Evolutionary conservation across 2,888 invertebrate genomes (phyloP).

Genomic region (Eilema sororculum): DNA sequence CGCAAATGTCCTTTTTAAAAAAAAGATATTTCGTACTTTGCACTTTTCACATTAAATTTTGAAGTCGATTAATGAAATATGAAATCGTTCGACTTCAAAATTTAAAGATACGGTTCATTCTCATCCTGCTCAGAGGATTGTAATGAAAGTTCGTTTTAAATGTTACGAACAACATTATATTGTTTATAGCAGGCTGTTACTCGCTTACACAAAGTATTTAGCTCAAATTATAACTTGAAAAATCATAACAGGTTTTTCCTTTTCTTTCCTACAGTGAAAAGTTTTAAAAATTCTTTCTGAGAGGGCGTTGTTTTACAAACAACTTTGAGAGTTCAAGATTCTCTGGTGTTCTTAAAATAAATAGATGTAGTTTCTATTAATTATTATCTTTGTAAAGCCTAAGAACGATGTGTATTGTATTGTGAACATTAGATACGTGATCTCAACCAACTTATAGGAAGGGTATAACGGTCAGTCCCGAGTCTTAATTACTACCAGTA

Average conservation of each 20-base stretch:
- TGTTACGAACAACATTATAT: background rate
- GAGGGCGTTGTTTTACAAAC: background rate
- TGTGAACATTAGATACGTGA: too few species aligned
- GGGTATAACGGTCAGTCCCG: background rate
- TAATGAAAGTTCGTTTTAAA: background rate
- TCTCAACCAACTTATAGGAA: background rate
- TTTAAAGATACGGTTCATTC: background rate
- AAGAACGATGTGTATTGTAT: background rate
- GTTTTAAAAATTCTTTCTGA: background rate
- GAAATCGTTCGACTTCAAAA: too few species aligned
- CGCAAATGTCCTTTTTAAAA: too few species aligned
- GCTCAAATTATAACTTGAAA: background rate
- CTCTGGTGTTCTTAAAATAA: background rate
- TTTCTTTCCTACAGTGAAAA: background rate
- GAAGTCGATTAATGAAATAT: background rate
- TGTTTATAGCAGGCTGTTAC: background rate
- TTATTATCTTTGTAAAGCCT: background rate
- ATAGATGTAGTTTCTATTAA: background rate
- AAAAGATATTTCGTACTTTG: too few species aligned
- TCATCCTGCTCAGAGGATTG: background rate
- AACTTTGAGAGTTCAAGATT: background rate
- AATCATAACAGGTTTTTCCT: background rate
- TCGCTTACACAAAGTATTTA: background rate
- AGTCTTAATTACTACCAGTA: conserved; percentile 9
- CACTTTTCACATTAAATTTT: background rate